These are phyloP conservation scores for Cossypha dichroa DNA, from an alignment of 2,797 vertebrate genomes.

Conservation along the genomic window DNA sequence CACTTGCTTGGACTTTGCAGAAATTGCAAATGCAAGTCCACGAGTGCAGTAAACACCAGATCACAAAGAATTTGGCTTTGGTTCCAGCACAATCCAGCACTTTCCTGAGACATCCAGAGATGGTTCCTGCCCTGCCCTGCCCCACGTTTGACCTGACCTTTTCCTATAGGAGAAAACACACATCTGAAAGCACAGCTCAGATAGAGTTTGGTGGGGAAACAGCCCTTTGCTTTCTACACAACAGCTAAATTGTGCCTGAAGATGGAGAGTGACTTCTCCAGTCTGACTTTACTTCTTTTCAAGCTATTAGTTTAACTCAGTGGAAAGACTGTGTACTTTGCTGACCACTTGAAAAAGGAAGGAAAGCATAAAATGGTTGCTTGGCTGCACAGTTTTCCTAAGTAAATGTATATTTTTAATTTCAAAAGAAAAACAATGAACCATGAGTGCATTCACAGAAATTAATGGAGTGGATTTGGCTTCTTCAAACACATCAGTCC, in stretches of 20 bases:
- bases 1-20: background rate
- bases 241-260: background rate
- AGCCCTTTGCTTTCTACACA: background rate
- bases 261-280: background rate
- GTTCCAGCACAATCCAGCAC: background rate
- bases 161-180: background rate
- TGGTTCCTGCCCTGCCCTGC: background rate
- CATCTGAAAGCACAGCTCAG: background rate
- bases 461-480: background rate
- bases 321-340: background rate
- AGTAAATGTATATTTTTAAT: background rate
- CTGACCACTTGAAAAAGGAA: background rate
- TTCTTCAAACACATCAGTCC: background rate
- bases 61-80: background rate
- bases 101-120: background rate
- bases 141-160: background rate
- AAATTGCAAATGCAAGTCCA: background rate
- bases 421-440: background rate
- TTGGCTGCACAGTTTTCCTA: background rate
- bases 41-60: background rate
- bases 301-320: background rate
- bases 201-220: background rate
- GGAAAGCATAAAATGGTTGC: background rate
- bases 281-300: background rate
- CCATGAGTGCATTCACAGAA: background rate